Conservation (phyloP, 2,113 vertebrate genomes). For the Synchiropus splendidus region DNA sequence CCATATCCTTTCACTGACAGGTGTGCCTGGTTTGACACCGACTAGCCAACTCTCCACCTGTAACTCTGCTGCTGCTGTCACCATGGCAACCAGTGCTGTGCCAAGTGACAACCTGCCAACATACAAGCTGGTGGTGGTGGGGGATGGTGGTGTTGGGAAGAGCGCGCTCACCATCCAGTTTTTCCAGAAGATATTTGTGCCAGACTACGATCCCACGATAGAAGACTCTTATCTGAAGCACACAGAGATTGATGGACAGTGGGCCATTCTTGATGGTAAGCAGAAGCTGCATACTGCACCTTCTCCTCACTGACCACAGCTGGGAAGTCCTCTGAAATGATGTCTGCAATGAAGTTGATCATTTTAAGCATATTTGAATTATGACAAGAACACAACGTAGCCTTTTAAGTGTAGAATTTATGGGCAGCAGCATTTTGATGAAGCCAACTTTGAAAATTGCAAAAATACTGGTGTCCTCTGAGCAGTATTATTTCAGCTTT, state of each 20-base stretch:
- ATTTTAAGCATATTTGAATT: too few species aligned
- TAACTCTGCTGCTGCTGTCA: conserved; percentile 28
- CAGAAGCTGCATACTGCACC: neutral
- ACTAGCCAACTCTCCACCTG: conserved; percentile 31
- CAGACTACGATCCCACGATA: conserved; percentile 96
- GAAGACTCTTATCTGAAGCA: conserved; percentile 98
- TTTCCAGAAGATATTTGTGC: conserved; percentile 99
- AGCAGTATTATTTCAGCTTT: too few species aligned
- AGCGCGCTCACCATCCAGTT: conserved; percentile 98
- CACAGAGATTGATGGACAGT: conserved; percentile 95
- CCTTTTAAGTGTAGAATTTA: too few species aligned
- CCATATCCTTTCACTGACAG: conserved; percentile 48
- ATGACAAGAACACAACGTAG: too few species aligned
- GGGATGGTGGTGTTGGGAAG: conserved; percentile 94
- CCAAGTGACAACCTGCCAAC: conserved; percentile 97
- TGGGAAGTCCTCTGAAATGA: too few species aligned
- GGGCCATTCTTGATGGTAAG: conserved; percentile 97
- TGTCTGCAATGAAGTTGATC: too few species aligned
- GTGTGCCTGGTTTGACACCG: conserved; percentile 47
- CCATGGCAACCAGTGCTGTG: conserved; percentile 92
- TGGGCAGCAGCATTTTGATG: too few species aligned
- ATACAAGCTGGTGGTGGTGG: conserved; percentile 96
- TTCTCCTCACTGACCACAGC: too few species aligned
- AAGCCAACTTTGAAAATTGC: too few species aligned
- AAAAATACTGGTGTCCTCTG: too few species aligned